Evolutionary conservation across 2,113 vertebrate genomes (phyloP), one percentile per base, ranked within the genome.

Genomic region (Saguinus imperator): DNA sequence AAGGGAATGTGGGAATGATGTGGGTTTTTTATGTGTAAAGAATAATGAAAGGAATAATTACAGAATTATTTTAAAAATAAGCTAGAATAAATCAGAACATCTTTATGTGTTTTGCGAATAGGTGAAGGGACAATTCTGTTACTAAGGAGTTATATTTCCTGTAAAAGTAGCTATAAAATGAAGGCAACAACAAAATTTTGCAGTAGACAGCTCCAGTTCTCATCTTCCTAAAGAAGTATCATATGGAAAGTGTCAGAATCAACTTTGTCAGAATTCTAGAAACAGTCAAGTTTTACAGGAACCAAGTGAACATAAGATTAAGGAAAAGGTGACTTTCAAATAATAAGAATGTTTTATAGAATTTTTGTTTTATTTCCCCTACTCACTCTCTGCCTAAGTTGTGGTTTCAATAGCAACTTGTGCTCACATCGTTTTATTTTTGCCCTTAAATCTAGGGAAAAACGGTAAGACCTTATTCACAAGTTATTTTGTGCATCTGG

Each of bases 41-140:
- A 89, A 27, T 20, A 72, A 57, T 64, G 12, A 75, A 40, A 61
- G 50, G n/a, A 61, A 52, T 43, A 79, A 52, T 1, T 25, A 45
- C 2, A n/a, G 1, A n/a, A 25, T 48, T 68, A 50, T 48, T 4
- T 81, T 45, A 70, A 25, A 68, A 79, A 61, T 21, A 82, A 92
- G 23, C 21, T n/a, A 70, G 0, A 35, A 40, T 48, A 70, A 1
- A 89, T 21, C 29, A 37, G 5, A 35, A 66, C 35, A 43, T 13
- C 21, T 87, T 37, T 95, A 87, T 66, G 55, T 40, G 25, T 11
- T 58, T 57, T 9, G 11, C 57, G 6, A n/a, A n/a, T 61, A 9
- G 23, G n/a, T 83, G 3, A 4, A 3, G 17, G 12, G 4, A 2
- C 9, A 8, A 35, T 4, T 37, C 0, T 64, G 9, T 32, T 37